Percentiles rank a stretch among this genome's conserved stretches.
Conservation (phyloP, 2,888 invertebrate species). For the Mythimna ferrago region DNA sequence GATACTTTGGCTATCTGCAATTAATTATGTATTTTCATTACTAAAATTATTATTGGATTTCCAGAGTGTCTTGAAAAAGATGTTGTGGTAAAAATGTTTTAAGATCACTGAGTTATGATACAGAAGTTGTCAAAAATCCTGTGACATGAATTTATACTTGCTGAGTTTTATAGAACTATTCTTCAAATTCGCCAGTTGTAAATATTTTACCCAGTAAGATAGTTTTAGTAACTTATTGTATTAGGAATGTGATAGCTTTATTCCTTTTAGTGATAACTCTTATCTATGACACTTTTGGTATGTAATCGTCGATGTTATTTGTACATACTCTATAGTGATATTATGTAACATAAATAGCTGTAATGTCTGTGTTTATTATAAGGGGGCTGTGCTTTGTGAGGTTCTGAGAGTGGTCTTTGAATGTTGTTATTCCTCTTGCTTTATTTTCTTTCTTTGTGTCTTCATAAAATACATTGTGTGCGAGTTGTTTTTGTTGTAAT, state of each 20-base stretch:
- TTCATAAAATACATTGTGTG: neutral
- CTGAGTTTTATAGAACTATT: slow-evolving; percentile 28
- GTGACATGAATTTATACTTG: neutral
- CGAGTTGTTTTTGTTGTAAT: neutral
- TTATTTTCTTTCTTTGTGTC: neutral
- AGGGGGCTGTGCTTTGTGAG: slow-evolving; percentile 32
- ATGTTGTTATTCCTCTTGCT: neutral
- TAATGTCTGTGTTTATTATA: slow-evolving; percentile 50
- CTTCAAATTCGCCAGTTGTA: slow-evolving; percentile 67
- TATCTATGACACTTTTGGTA: slow-evolving; percentile 53
- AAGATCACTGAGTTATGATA: neutral
- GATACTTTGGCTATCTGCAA: neutral
- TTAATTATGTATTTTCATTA: neutral
- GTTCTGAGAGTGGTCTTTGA: slow-evolving; percentile 12
- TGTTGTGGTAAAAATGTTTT: neutral
- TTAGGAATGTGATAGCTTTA: slow-evolving; percentile 87
- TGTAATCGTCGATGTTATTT: slow-evolving; percentile 64
- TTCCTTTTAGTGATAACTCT: slow-evolving; percentile 71
- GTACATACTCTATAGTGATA: slow-evolving; percentile 74
- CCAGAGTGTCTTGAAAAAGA: neutral
- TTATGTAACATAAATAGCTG: slow-evolving; percentile 60
- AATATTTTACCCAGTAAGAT: slow-evolving; percentile 69
- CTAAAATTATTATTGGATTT: neutral
- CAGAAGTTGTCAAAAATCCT: neutral
- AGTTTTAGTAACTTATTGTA: slow-evolving; percentile 84